Percentiles rank a stretch among this genome's conserved stretches.
Conservation (phyloP, 2,797 vertebrate species). For the Lacerta bilineata region DNA sequence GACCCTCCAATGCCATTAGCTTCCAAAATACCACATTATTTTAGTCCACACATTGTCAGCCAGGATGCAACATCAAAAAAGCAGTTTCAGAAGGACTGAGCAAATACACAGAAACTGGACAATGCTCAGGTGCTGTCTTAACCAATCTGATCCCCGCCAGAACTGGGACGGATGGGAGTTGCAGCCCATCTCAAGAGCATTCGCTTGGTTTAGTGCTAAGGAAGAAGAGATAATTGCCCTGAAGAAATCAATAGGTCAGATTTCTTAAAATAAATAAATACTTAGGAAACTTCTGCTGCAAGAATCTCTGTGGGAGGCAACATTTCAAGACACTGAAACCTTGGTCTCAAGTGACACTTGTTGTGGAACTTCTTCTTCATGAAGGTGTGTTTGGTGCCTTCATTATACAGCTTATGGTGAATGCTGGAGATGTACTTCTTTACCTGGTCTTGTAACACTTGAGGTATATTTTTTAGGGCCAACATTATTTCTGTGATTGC, state of each 20-base stretch:
- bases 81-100: not conserved
- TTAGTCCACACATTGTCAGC: not conserved
- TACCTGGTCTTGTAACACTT: too few relatives aligned
- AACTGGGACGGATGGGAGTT: too few relatives aligned
- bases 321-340: not conserved
- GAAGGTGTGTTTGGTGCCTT: too few relatives aligned
- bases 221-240: slow-evolving; percentile 1
- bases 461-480: too few relatives aligned
- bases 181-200: too few relatives aligned
- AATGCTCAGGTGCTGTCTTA: not conserved
- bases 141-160: too few relatives aligned
- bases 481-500: too few relatives aligned
- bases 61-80: slow-evolving; percentile 7
- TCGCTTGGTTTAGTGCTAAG: not conserved
- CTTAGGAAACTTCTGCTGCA: not conserved
- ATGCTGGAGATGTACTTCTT: too few relatives aligned
- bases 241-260: not conserved
- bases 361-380: too few relatives aligned
- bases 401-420: too few relatives aligned
- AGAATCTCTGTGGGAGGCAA: not conserved
- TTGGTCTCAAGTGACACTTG: not conserved
- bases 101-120: not conserved
- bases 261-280: not conserved
- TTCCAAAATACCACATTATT: not conserved
- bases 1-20: not conserved